A percentile compares a stretch with the other conserved stretches of the same genome.
phyloP scores from a whole-genome alignment of 64 coral and sea anemone genomes.

The Pocillopora damicornis region DNA sequence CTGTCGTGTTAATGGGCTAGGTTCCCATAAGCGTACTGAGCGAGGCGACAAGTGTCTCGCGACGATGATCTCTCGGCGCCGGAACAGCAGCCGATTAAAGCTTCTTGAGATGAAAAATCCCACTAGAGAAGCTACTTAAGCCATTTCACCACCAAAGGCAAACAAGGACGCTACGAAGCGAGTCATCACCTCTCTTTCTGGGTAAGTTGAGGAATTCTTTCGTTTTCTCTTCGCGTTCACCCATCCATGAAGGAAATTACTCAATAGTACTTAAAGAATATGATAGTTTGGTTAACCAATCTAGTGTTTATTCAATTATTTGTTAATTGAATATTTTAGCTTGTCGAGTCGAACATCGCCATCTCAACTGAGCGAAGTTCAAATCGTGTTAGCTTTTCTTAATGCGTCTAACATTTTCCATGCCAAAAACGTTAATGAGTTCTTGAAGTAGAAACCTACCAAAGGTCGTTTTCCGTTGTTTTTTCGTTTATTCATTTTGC shows the following conservation, averaged over 20 bases:
- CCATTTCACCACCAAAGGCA: conserved; percentile 3
- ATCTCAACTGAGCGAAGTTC: no score
- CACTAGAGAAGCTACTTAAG: neutral
- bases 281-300: neutral
- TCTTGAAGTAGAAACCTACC: no score
- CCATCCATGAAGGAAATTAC: neutral
- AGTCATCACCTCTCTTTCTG: neutral
- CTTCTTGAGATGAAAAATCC: neutral
- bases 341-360: neutral
- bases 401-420: no score
- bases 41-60: conserved; percentile 15
- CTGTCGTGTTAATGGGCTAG: neutral
- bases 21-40: neutral
- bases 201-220: neutral
- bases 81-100: neutral
- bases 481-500: no score
- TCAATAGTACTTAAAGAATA: neutral
- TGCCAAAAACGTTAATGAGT: no score
- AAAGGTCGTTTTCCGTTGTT: no score
- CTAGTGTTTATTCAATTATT: neutral
- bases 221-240: neutral
- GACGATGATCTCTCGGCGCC: neutral
- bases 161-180: neutral
- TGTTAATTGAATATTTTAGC: neutral
- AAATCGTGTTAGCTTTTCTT: no score